These are phyloP conservation scores for Diachasmimorpha longicaudata DNA, from an alignment of 1,140 invertebrate species.

Conservation along the genomic window DNA sequence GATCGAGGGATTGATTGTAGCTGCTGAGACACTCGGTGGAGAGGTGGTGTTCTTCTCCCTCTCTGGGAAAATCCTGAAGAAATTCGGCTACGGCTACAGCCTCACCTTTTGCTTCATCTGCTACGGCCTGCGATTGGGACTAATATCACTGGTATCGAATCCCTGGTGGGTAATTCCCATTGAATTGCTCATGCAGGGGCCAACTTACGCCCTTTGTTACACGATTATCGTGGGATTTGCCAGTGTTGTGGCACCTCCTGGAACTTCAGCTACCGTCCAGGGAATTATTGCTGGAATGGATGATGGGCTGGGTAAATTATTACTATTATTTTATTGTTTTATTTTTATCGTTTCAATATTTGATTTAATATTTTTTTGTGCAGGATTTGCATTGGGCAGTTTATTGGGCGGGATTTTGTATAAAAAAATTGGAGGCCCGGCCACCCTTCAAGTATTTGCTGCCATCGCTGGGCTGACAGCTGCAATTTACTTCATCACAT, in stretches of 20 bases:
- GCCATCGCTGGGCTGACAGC: slow-evolving; percentile 61
- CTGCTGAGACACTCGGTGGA: slow-evolving; percentile 75
- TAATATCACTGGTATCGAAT: slow-evolving; percentile 73
- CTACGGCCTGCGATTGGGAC: slow-evolving; percentile 70
- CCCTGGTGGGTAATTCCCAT: slow-evolving; percentile 78
- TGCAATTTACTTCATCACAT: slow-evolving; percentile 62
- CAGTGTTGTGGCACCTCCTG: slow-evolving; percentile 74
- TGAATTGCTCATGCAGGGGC: slow-evolving; percentile 77
- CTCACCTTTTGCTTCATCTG: slow-evolving; percentile 75
- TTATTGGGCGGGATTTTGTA: slow-evolving; percentile 68
- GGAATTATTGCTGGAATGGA: slow-evolving; percentile 84
- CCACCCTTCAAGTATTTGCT: slow-evolving; percentile 65
- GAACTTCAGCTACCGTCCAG: slow-evolving; percentile 81
- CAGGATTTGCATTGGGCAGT: slow-evolving; percentile 70
- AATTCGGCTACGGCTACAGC: slow-evolving; percentile 73
- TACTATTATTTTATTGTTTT: no score
- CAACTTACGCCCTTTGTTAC: slow-evolving; percentile 80
- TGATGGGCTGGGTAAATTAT: slow-evolving; percentile 73
- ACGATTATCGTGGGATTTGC: slow-evolving; percentile 80
- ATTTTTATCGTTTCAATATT: background rate
- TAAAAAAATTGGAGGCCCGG: slow-evolving; percentile 63
- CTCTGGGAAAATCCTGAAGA: slow-evolving; percentile 66
- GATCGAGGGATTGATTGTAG: slow-evolving; percentile 76
- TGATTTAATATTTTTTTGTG: slow-evolving; percentile 16
- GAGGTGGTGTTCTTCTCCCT: slow-evolving; percentile 76